Conservation (phyloP, 2,113 vertebrate species). For the Campylomormyrus tamandua region DNA sequence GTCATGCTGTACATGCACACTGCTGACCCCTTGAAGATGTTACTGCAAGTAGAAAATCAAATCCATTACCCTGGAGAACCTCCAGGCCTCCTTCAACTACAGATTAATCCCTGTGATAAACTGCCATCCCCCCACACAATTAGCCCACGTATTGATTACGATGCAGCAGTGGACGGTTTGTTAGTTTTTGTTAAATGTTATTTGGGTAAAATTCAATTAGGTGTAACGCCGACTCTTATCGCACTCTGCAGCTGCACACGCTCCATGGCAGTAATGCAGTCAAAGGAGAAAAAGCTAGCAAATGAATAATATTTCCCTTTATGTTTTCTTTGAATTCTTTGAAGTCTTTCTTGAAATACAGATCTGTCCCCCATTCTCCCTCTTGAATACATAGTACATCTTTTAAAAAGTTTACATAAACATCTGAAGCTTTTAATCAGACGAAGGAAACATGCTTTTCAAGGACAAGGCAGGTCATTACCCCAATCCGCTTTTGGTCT, state of each 20-base stretch:
- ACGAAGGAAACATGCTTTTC: neutral
- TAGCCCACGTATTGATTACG: slow-evolving; percentile 8
- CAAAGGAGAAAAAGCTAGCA: neutral
- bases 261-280: neutral
- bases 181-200: slow-evolving; percentile 19
- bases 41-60: slow-evolving; percentile 57
- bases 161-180: neutral
- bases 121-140: slow-evolving; percentile 3
- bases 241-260: neutral
- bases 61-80: neutral
- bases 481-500: neutral
- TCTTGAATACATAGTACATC: neutral
- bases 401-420: neutral
- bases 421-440: neutral
- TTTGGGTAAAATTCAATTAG: slow-evolving; percentile 13
- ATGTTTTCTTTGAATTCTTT: neutral
- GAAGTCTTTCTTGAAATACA: neutral
- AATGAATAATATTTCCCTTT: neutral
- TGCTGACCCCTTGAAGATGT: slow-evolving; percentile 95
- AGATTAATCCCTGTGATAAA: slow-evolving; percentile 23
- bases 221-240: neutral
- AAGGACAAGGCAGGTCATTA: neutral
- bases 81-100: neutral
- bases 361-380: neutral
- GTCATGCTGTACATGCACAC: slow-evolving; percentile 96